A percentile compares a stretch with the other conserved stretches of the same genome.
Conservation (phyloP, 2,113 vertebrate genomes). For the Varanus komodoensis region DNA sequence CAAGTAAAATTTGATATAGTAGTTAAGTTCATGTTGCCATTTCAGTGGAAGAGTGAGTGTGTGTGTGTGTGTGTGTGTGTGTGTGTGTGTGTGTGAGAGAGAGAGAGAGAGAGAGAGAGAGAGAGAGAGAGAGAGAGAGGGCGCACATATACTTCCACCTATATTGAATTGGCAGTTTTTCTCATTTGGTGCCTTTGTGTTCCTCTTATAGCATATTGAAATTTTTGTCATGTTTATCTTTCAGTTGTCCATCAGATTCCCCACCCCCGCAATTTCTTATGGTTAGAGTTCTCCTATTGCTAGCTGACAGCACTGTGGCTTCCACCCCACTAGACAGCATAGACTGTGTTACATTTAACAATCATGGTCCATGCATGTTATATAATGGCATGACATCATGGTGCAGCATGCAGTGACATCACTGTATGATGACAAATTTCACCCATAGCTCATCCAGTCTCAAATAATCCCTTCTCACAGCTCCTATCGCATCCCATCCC, state of each 20-base stretch:
- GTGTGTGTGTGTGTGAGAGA: not conserved
- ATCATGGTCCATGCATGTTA: not conserved
- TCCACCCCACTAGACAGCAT: not conserved
- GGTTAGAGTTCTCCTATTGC: not conserved
- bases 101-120: too few species aligned
- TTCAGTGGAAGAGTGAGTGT: not conserved
- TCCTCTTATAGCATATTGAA: not conserved
- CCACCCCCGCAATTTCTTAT: not conserved
- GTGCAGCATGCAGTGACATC: not conserved
- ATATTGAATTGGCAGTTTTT: not conserved
- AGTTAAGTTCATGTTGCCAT: not conserved
- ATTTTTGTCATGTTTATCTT: not conserved
- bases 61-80: not conserved
- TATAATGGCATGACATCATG: not conserved
- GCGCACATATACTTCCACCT: not conserved
- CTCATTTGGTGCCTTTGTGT: not conserved
- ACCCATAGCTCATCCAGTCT: not conserved
- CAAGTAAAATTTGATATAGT: too few species aligned
- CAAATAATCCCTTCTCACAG: not conserved
- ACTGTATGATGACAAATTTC: not conserved
- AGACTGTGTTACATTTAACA: not conserved
- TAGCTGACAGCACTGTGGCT: not conserved
- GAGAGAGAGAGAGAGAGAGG: too few species aligned
- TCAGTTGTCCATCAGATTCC: not conserved
- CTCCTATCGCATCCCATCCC: not conserved